Evolutionary conservation across 2,888 invertebrate genomes (phyloP), one percentile per base, ranked within the genome.

Genomic region (Yponomeuta plumbellus): DNA sequence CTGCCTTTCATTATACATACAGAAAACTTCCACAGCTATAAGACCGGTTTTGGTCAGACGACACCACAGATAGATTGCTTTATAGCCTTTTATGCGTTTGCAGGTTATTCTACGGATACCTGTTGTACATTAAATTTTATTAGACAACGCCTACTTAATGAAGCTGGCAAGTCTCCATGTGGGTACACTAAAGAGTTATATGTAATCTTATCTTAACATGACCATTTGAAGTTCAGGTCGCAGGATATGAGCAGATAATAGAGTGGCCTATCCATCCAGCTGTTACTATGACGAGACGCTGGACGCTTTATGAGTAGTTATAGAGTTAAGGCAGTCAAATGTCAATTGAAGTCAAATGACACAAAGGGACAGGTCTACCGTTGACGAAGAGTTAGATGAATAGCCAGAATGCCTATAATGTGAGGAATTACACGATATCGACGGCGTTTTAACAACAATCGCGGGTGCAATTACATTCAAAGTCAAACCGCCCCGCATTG

Each of bases 401-500:
- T 52, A 17, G 44, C 4, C 17, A 17, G 44, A 52, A 52, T 52
- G 17, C 13, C 13, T 52, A 52, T 52, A 52, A 52, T 52, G 44
- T 52, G 44, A 59, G 23, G 59, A 59, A 22, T 59, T 59, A 23
- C 23, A 11, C 21, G 21, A 59, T 22, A 59, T 59, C 23, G 22
- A 23, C 23, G 23, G 20, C 13, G 23, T 59, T 59, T 59, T 22
- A 21, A 59, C 59, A 59, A 59, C 59, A 59, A 59, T 59, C 22
- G 21, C 44, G 4, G 44, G 17, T 59, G 22, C 21, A 22, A 59
- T 59, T 59, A 59, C 59, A 59, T 59, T 21, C 59, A 23, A 6
- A 21, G 59, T 23, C 59, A 22, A 59, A 21, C 59, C 59, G 44
- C 44, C 44, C 44, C 59, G 11, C 23, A 59, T 59, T 59, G 59